Evolutionary conservation across 2,888 invertebrate genomes (phyloP).

Genomic region (Ryuthela nishihirai): DNA sequence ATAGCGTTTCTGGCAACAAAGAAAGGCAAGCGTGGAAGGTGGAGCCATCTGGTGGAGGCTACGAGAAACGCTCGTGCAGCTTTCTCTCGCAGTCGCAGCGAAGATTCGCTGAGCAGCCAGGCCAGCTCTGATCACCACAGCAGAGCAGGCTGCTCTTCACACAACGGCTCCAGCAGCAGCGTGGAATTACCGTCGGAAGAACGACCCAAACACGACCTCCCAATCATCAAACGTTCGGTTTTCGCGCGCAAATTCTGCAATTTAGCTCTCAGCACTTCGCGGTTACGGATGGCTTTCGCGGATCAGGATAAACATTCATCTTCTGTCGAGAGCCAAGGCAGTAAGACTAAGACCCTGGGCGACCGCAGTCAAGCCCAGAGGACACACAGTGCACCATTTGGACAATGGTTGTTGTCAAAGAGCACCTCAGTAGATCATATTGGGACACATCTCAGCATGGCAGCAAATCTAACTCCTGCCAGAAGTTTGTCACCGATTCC

Average conservation of each 20-base stretch:
- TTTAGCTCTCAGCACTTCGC: conserved; percentile 30
- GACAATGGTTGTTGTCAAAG: conserved; percentile 27
- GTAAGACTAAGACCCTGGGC: conserved; percentile 7
- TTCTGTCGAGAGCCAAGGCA: conserved; percentile 4
- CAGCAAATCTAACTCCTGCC: conserved; percentile 6
- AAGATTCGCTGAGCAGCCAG: conserved; percentile 30
- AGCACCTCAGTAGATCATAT: conserved; percentile 31
- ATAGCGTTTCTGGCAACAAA: conserved; percentile 48
- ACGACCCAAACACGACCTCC: conserved; percentile 1
- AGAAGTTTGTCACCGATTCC: conserved; percentile 35
- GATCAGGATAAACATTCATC: conserved; percentile 11
- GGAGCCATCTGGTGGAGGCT: conserved; percentile 41
- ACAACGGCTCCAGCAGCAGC: conserved; percentile 21
- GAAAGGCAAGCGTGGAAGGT: conserved; percentile 37
- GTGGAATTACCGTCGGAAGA: background rate
- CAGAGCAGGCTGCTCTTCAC: conserved; percentile 11
- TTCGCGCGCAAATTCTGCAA: conserved; percentile 32
- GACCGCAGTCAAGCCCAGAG: conserved; percentile 27
- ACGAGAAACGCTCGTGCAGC: conserved; percentile 34
- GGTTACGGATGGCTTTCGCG: conserved; percentile 25
- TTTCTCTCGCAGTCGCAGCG: conserved; percentile 33
- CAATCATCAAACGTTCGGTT: conserved; percentile 21
- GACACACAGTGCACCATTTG: conserved; percentile 30
- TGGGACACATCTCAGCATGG: conserved; percentile 3
- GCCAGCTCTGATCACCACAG: conserved; percentile 20